Evolutionary conservation across 2,113 vertebrate species (phyloP), one percentile per base, ranked within the genome.

Genomic region (Montifringilla adamsi): DNA sequence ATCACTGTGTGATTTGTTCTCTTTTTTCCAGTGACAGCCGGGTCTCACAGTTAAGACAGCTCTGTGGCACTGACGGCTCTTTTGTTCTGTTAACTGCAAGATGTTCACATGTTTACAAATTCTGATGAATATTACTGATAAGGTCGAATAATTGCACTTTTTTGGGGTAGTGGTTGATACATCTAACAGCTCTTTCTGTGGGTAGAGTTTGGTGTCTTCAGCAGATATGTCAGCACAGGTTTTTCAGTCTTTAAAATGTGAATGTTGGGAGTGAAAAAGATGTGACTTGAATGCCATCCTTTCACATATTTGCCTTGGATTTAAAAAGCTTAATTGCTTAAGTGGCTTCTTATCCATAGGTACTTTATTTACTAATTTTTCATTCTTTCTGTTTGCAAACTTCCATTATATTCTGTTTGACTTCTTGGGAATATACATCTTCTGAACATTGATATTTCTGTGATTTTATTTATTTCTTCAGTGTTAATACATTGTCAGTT

Each of bases 321-420:
- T 89, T 46, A 23, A 80, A 67, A 81, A 60, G 3, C 17, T 73
- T 72, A n/a, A 28, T 63, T 91, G 1, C 9, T 84, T 69, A 28
- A 43, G 14, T 35, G 23, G 2, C 4, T 23, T 68, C 21, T 55
- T 6, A 43, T 60, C 53, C 13, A 24, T 66, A 88, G 12, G 21
- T 69, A 67, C 50, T 47, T 26, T 84, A 68, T 86, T 93, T 31
- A 82, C 19, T 53, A 72, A 44, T 47, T 90, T 67, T 89, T 79
- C 11, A 49, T 67, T 79, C 6, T 39, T 67, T 79, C 6, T 39
- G 77, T 50, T 84, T 53, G 11, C 6, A 53, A 49, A 5, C 11
- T 81, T 91, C 39, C 33, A 8, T 84, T 94, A 91, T 81, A 96
- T 90, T 94, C n/a, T 12, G 28, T 73, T 78, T 53, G 47, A 91